phyloP scores from a whole-genome alignment of 2,113 vertebrate genomes.

The Lynx canadensis region DNA sequence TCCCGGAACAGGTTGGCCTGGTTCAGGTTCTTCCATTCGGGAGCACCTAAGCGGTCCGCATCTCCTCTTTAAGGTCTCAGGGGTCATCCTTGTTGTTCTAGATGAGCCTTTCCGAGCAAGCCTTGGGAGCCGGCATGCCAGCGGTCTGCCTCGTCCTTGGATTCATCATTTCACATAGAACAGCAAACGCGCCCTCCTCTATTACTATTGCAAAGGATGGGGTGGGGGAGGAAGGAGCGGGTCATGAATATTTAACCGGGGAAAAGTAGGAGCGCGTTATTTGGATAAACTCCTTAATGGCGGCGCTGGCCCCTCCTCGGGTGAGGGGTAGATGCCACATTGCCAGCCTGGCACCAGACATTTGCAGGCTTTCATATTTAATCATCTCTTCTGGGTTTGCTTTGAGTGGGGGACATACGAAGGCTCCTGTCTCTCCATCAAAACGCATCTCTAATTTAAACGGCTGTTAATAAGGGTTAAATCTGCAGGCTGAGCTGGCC shows the following conservation, averaged over 20 bases:
- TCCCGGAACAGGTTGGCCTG: neutral
- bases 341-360: neutral
- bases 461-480: slow-evolving; percentile 87
- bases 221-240: neutral
- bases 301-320: neutral
- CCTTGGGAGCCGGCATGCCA: neutral
- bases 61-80: neutral
- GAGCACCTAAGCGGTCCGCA: neutral
- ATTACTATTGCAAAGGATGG: neutral
- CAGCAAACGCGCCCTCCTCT: neutral
- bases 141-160: neutral
- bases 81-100: neutral
- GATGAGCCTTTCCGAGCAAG: rapidly evolving
- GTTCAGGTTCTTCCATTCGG: neutral
- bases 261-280: slow-evolving; percentile 49
- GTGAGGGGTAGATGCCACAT: neutral
- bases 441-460: slow-evolving; percentile 84
- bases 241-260: slow-evolving; percentile 59
- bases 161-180: neutral
- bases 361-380: slow-evolving; percentile 78
- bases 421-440: slow-evolving; percentile 78
- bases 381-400: slow-evolving; percentile 69
- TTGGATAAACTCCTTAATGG: slow-evolving; percentile 62
- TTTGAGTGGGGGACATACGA: neutral
- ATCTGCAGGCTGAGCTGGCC: slow-evolving; percentile 77